phyloP scores from a whole-genome alignment of 2,113 vertebrate genomes.

The Ellobius talpinus region DNA sequence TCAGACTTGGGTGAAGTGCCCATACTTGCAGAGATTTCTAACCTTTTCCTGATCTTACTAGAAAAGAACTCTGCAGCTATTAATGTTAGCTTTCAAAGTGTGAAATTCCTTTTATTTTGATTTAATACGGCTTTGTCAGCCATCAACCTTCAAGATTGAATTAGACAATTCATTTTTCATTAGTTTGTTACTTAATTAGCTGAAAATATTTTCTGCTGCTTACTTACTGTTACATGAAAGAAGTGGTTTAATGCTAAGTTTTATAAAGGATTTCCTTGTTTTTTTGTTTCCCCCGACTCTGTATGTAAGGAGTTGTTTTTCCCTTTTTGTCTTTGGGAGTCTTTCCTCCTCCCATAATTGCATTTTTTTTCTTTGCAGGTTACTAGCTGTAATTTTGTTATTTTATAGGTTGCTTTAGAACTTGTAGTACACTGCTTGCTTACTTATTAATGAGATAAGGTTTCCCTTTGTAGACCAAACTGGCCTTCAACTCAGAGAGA shows the following conservation, averaged over 20 bases:
- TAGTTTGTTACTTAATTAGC: neutral
- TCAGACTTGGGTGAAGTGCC: neutral
- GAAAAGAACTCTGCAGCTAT: neutral
- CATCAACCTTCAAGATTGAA: neutral
- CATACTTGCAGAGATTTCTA: neutral
- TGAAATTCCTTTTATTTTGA: slow-evolving; percentile 53
- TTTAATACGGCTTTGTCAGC: slow-evolving; percentile 20
- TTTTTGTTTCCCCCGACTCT: neutral
- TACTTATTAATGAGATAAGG: neutral
- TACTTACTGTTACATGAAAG: slow-evolving; percentile 5
- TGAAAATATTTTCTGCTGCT: neutral
- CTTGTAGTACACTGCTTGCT: neutral
- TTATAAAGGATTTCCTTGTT: neutral
- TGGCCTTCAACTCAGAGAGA: neutral
- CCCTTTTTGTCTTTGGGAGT: slow-evolving; percentile 16
- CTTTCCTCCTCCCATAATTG: neutral
- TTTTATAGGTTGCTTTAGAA: slow-evolving; percentile 18
- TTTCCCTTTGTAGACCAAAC: neutral
- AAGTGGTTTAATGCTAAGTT: slow-evolving; percentile 2
- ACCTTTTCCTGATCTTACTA: slow-evolving; percentile 1
- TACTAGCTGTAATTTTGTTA: neutral
- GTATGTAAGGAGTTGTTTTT: neutral
- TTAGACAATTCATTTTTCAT: slow-evolving; percentile 16
- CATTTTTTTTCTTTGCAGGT: neutral
- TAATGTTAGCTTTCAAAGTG: neutral